Evolutionary conservation across 2,797 vertebrate species (phyloP).

Genomic region (Vipera latastei): DNA sequence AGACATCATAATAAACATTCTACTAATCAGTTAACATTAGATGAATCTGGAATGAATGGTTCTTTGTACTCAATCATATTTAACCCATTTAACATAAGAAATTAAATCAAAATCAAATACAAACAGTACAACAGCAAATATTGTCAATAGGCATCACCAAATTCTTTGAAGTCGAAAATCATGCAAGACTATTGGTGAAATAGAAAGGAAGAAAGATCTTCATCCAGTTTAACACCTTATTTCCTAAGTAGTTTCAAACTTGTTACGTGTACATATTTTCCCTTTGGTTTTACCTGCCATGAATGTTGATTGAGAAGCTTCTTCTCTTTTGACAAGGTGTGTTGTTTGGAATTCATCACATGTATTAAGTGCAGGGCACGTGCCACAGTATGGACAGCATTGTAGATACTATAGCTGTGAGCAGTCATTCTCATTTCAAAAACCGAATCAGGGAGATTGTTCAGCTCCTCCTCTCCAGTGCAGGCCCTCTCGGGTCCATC

Average conservation of each 20-base stretch:
- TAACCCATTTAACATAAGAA: not conserved
- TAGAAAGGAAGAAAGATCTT: not conserved
- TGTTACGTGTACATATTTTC: not conserved
- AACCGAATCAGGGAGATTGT: not conserved
- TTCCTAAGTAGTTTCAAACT: not conserved
- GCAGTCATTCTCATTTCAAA: constrained; percentile 9
- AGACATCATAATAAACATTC: not conserved
- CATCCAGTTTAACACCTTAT: not conserved
- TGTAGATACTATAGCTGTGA: constrained; percentile 4
- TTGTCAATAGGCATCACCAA: too few species aligned
- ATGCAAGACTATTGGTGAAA: not conserved
- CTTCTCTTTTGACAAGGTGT: not conserved
- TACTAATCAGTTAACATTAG: too few species aligned
- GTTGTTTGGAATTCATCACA: not conserved
- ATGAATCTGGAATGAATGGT: not conserved
- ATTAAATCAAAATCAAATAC: not conserved
- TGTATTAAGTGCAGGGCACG: not conserved
- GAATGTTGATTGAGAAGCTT: not conserved
- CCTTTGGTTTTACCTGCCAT: not conserved
- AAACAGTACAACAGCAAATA: too few species aligned
- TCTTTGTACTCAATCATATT: not conserved
- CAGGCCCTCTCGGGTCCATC: not conserved
- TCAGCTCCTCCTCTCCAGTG: not conserved
- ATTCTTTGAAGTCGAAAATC: too few species aligned
- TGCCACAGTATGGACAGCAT: not conserved